phyloP scores from a whole-genome alignment of 2,113 vertebrate genomes.

The Lophura nycthemera region DNA sequence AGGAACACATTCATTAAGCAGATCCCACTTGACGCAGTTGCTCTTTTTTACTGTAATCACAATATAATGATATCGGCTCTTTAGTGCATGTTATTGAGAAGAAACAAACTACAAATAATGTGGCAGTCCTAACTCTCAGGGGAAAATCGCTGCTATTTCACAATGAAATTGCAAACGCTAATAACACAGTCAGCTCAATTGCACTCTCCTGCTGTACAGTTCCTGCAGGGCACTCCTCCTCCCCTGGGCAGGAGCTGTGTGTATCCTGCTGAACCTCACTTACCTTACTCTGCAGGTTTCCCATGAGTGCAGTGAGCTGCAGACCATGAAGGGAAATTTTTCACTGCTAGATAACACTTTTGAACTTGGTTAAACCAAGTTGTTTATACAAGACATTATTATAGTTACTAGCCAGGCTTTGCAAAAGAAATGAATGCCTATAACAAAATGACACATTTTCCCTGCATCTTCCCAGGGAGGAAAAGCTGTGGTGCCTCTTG shows the following conservation, averaged over 20 bases:
- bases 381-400: background rate
- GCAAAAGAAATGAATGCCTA: rapidly evolving
- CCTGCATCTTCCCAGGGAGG: background rate
- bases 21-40: background rate
- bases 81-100: background rate
- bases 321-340: background rate
- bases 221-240: background rate
- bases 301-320: background rate
- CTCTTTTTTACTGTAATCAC: background rate
- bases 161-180: background rate
- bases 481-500: background rate
- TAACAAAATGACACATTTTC: background rate
- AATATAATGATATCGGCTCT: background rate
- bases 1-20: background rate
- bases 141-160: background rate
- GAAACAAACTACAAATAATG: background rate
- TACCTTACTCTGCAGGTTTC: background rate
- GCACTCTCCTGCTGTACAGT: background rate
- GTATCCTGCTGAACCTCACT: background rate
- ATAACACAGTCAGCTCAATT: rapidly evolving
- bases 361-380: background rate
- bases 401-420: no score
- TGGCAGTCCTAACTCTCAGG: background rate
- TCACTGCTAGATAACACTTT: background rate
- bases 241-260: no score